Conservation (phyloP, 2,113 vertebrate species). For the Tylochromis polylepis region DNA sequence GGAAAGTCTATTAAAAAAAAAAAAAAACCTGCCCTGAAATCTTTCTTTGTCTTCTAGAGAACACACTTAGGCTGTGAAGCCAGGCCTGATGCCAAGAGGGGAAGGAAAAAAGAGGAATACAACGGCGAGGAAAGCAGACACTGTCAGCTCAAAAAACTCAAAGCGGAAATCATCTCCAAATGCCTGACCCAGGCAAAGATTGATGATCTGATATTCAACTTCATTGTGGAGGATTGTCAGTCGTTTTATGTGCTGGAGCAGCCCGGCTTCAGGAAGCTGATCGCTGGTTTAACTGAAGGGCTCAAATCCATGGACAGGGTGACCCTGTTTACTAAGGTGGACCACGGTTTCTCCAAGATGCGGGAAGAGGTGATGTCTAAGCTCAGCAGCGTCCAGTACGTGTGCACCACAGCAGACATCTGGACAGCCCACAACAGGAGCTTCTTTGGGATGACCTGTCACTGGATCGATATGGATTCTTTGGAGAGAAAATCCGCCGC, state of each 20-base stretch:
- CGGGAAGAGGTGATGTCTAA: slow-evolving; percentile 60
- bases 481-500: slow-evolving; percentile 68
- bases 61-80: slow-evolving; percentile 65
- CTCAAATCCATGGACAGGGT: slow-evolving; percentile 62
- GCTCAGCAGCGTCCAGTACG: slow-evolving; percentile 58
- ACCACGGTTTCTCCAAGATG: slow-evolving; percentile 63
- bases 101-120: slow-evolving; percentile 53
- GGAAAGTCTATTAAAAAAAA: neutral
- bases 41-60: slow-evolving; percentile 53
- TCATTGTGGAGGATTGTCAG: slow-evolving; percentile 73
- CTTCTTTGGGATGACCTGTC: slow-evolving; percentile 73
- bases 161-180: slow-evolving; percentile 65
- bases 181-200: slow-evolving; percentile 64
- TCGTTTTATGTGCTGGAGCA: slow-evolving; percentile 70
- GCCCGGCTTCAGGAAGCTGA: slow-evolving; percentile 67
- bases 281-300: slow-evolving; percentile 64
- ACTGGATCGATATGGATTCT: slow-evolving; percentile 61
- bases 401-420: slow-evolving; percentile 72
- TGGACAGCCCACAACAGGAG: slow-evolving; percentile 65
- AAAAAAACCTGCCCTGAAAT: neutral
- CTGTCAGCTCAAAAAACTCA: slow-evolving; percentile 61
- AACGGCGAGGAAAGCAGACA: slow-evolving; percentile 56
- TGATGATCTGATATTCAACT: slow-evolving; percentile 65
- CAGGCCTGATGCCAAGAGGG: slow-evolving; percentile 60
- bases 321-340: slow-evolving; percentile 65